These are phyloP conservation scores for Noturus placidus DNA, from an alignment of 2,113 vertebrate genomes.

Conservation along the genomic window DNA sequence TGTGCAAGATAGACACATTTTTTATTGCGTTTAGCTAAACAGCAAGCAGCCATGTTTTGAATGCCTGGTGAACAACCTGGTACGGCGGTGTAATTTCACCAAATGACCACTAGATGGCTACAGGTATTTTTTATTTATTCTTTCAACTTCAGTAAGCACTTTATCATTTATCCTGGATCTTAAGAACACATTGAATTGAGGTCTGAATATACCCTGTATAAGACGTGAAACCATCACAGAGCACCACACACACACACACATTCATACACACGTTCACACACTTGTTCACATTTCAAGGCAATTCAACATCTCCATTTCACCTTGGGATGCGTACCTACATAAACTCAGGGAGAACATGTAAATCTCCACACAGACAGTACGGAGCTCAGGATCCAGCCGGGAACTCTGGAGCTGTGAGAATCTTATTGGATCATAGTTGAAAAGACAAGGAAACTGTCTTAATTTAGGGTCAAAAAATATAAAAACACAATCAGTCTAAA, in stretches of 20 bases:
- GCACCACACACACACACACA: not conserved
- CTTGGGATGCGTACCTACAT: not conserved
- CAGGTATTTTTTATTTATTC: not conserved
- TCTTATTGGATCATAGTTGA: not conserved
- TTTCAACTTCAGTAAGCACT: not conserved
- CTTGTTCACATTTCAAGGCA: not conserved
- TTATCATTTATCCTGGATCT: not conserved
- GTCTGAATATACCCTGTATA: not conserved
- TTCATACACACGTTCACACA: not conserved
- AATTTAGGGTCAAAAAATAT: no score
- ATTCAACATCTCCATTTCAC: not conserved
- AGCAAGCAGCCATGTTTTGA: not conserved
- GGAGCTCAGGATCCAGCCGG: not conserved
- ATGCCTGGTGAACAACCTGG: not conserved
- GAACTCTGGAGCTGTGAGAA: not conserved
- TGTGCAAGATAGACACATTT: not conserved
- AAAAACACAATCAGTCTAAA: not conserved
- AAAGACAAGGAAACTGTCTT: not conserved
- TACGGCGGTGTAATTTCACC: not conserved
- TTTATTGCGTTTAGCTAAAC: not conserved
- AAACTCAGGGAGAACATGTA: not conserved
- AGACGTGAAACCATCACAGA: no score
- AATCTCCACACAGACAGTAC: not conserved
- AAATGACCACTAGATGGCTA: not conserved
- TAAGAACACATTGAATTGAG: not conserved